Conservation (phyloP, 1,140 invertebrate species). For the Panagrolaimus sp. region DNA sequence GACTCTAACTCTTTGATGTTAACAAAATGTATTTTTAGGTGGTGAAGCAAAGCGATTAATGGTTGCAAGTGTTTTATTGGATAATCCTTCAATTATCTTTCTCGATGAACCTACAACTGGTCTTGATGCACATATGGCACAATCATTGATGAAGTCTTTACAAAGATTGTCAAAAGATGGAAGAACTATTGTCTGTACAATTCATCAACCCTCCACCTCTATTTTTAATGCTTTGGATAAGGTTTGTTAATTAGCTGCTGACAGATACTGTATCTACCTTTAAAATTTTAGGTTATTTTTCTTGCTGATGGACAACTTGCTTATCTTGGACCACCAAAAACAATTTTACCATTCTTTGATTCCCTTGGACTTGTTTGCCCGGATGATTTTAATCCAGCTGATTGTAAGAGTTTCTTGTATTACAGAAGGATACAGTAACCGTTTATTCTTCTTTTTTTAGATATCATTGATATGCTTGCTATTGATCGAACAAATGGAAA, state of each 20-base stretch:
- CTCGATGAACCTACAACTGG: constrained; percentile 78
- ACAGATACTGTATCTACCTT: background rate
- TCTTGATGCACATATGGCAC: constrained; percentile 74
- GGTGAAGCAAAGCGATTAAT: constrained; percentile 63
- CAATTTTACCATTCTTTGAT: constrained; percentile 48
- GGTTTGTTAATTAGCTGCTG: constrained; percentile 59
- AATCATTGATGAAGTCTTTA: constrained; percentile 69
- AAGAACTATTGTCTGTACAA: constrained; percentile 74
- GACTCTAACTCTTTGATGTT: no score
- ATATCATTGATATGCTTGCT: constrained; percentile 3
- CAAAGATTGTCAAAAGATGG: constrained; percentile 51
- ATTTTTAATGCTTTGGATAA: constrained; percentile 76
- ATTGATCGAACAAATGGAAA: constrained; percentile 63
- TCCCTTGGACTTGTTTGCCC: constrained; percentile 69
- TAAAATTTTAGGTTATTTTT: constrained; percentile 49
- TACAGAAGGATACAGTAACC: no score
- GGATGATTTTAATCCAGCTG: constrained; percentile 67
- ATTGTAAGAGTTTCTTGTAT: no score
- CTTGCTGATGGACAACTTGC: constrained; percentile 60
- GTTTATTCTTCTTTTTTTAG: no score
- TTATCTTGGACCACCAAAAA: constrained; percentile 40
- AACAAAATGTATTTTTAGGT: constrained; percentile 50
- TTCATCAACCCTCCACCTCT: constrained; percentile 79
- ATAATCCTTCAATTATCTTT: constrained; percentile 72
- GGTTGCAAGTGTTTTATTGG: constrained; percentile 66